Evolutionary conservation across 2,113 vertebrate genomes (phyloP), one percentile per base, ranked within the genome.

Genomic region (Aldabrachelys gigantea): DNA sequence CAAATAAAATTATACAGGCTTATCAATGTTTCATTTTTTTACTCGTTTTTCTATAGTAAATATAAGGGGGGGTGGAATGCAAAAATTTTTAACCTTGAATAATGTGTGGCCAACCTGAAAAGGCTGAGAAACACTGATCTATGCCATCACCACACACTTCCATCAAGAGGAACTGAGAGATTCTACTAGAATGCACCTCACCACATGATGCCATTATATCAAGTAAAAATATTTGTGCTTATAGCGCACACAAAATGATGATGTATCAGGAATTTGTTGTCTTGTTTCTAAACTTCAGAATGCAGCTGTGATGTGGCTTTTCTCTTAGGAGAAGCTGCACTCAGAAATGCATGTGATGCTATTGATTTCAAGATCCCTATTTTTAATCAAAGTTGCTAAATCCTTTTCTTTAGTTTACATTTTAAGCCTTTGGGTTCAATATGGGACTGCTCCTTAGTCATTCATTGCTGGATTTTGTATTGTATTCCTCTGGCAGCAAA

Each of bases 401-500:
- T 92, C 59, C 59, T 35, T 29, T 62, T 6, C 85, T 86, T 84
- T 78, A 80, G 80, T 92, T 10, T 76, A 16, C 9, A 69, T 62
- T 75, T 87, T 84, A 87, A 56, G 78, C 49, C 84, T 49, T 8
- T 59, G 35, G 54, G 84, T 75, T 89, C 52, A 38, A 44, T 89
- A 84, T 25, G 69, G 82, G 72, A 44, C 53, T 81, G 1, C 44
- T n/a, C 65, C 21, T 2, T 65, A 53, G 49, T 49, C 78, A 82
- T 10, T 11, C 47, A 7, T 54, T 89, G n/a, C 91, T 88, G 84
- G 80, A 44, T 86, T 86, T 93, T 89, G 88, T 86, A 87, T 92
- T 89, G 38, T 85, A 1, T 52, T 86, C 93, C 82, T 92, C 62
- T 69, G 78, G 53, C 80, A 87, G 78, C 85, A 87, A 89, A 95